Percentiles rank a stretch among this genome's conserved stretches.
phyloP scores from a whole-genome alignment of 2,888 invertebrate species.

The Epinotia brunnichana region DNA sequence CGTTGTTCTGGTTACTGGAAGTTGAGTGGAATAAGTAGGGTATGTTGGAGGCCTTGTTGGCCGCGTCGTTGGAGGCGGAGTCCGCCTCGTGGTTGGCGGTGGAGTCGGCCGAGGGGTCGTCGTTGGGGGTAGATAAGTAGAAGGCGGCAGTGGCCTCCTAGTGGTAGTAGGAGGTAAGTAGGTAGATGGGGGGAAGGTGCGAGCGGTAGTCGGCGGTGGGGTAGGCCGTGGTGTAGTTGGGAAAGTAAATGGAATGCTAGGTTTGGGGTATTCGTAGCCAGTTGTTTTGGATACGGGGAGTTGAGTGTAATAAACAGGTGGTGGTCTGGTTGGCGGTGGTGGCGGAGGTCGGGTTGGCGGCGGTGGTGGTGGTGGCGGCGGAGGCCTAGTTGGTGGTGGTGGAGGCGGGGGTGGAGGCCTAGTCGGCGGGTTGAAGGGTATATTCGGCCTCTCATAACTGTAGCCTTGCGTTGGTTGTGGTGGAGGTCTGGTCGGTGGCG shows the following conservation, averaged over 20 bases:
- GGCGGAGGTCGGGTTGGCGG: constrained; percentile 28
- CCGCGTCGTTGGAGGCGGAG: constrained; percentile 30
- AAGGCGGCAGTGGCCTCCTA: constrained; percentile 46
- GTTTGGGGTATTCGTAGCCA: constrained; percentile 53
- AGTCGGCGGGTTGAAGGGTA: constrained; percentile 43
- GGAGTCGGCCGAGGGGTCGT: constrained; percentile 48
- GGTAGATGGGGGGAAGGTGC: constrained; percentile 56
- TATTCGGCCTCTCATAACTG: constrained; percentile 34
- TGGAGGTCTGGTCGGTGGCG: constrained; percentile 42
- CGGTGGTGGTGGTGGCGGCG: constrained; percentile 32
- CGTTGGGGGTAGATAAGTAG: constrained; percentile 47
- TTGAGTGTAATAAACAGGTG: constrained; percentile 33
- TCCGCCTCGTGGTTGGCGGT: constrained; percentile 45
- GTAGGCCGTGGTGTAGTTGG: constrained; percentile 47
- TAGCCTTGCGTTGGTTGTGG: constrained; percentile 36
- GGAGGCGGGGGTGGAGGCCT: constrained; percentile 34
- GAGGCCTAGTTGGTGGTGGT: constrained; percentile 10
- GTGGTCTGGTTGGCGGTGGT: constrained; percentile 29
- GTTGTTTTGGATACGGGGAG: constrained; percentile 47
- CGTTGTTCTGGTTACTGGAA: constrained; percentile 45
- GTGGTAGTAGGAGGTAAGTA: constrained; percentile 53
- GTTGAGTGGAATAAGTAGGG: constrained; percentile 45
- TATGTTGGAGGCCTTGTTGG: constrained; percentile 47
- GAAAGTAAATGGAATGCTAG: constrained; percentile 54
- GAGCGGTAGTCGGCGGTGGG: constrained; percentile 46